phyloP scores from a whole-genome alignment of 1,140 invertebrate genomes.

The Asbolus verrucosus region DNA sequence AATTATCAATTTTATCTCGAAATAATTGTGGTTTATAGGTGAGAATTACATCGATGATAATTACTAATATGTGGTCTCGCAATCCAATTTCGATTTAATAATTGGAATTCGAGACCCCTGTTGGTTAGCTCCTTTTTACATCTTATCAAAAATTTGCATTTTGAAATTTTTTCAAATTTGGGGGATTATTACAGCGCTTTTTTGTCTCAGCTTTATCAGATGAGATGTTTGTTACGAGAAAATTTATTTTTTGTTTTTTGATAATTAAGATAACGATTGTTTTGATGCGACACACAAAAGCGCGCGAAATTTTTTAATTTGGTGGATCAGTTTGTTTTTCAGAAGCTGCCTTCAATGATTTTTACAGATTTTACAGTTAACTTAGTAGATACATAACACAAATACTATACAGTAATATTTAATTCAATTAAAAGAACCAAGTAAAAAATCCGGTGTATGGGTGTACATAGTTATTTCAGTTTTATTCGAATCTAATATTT shows the following conservation, averaged over 20 bases:
- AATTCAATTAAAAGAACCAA: too few species aligned
- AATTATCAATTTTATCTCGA: conserved; percentile 35
- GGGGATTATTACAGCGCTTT: too few species aligned
- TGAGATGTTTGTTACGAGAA: too few species aligned
- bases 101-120: conserved; percentile 61
- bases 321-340: background rate
- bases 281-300: background rate
- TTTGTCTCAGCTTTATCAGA: too few species aligned
- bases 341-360: too few species aligned
- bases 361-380: too few species aligned
- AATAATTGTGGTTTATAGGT: conserved; percentile 47
- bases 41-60: conserved; percentile 47
- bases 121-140: conserved; percentile 55
- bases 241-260: conserved; percentile 30
- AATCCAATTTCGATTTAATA: conserved; percentile 52
- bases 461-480: too few species aligned
- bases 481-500: too few species aligned
- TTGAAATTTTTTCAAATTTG: conserved; percentile 46
- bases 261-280: conserved; percentile 28
- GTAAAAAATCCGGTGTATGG: too few species aligned
- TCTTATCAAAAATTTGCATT: conserved; percentile 53
- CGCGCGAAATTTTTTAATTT: background rate
- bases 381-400: too few species aligned
- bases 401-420: too few species aligned
- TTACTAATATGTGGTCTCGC: conserved; percentile 59